These are phyloP conservation scores for Alaudala cheleensis DNA, from an alignment of 2,113 vertebrate genomes.

Conservation along the genomic window DNA sequence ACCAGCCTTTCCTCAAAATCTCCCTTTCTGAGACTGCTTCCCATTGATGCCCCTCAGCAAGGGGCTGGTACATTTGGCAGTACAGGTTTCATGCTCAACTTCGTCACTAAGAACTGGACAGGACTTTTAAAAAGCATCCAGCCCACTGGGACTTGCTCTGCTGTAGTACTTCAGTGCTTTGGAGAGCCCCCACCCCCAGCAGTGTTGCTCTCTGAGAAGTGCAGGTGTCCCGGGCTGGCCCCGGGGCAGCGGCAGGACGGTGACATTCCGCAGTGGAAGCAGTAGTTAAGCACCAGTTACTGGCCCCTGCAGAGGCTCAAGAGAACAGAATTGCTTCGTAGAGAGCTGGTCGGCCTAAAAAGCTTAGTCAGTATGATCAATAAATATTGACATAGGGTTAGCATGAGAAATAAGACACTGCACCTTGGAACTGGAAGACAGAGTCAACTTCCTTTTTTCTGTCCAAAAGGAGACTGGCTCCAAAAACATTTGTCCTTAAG, in stretches of 20 bases:
- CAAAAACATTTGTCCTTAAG: constrained; percentile 9
- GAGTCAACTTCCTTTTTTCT: constrained; percentile 30
- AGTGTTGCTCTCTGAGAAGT: background rate
- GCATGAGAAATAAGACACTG: constrained; percentile 57
- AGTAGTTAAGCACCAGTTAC: constrained; percentile 59
- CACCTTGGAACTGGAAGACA: constrained; percentile 56
- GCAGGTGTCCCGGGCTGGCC: background rate
- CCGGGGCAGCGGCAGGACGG: constrained; percentile 1
- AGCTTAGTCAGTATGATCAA: constrained; percentile 57
- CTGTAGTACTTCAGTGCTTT: background rate
- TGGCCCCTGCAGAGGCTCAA: constrained; percentile 52
- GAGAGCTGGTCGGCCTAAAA: constrained; percentile 30
- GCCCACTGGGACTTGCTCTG: background rate
- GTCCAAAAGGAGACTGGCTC: constrained; percentile 25
- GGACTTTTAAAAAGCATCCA: background rate
- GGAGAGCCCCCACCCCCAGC: background rate
- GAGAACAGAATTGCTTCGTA: constrained; percentile 42
- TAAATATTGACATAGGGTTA: constrained; percentile 51
- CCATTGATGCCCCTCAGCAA: background rate
- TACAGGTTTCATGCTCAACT: constrained; percentile 56
- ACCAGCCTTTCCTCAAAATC: background rate
- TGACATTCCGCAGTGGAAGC: constrained; percentile 24
- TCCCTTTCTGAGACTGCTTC: background rate
- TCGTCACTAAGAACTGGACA: background rate
- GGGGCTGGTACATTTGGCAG: background rate